These are phyloP conservation scores for Platycnemis pennipes DNA, from an alignment of 2,888 invertebrate genomes.

Conservation along the genomic window DNA sequence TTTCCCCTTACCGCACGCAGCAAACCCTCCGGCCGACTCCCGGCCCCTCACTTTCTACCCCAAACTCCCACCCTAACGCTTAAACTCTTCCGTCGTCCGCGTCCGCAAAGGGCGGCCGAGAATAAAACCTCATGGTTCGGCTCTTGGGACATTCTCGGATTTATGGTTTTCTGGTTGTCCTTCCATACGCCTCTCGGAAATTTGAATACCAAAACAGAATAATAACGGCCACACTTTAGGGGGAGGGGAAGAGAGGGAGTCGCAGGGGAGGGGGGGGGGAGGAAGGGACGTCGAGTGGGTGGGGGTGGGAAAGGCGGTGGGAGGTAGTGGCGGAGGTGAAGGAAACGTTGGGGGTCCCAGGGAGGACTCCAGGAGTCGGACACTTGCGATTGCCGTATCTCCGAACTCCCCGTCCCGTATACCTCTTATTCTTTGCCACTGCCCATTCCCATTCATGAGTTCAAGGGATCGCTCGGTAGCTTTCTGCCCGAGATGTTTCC, in stretches of 20 bases:
- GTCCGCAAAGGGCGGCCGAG: slow-evolving; percentile 35
- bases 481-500: background rate
- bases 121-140: slow-evolving; percentile 66
- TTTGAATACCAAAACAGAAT: slow-evolving; percentile 67
- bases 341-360: no score
- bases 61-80: background rate
- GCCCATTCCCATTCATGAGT: slow-evolving; percentile 22
- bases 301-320: background rate
- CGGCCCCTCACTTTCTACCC: no score
- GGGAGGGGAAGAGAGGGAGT: background rate
- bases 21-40: no score
- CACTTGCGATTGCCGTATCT: background rate
- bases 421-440: slow-evolving; percentile 8
- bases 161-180: slow-evolving; percentile 68
- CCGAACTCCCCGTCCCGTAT: slow-evolving; percentile 26
- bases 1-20: no score
- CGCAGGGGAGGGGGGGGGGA: background rate
- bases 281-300: no score
- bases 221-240: slow-evolving; percentile 19
- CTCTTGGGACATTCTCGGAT: slow-evolving; percentile 61
- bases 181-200: slow-evolving; percentile 56
- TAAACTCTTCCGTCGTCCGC: slow-evolving; percentile 6
- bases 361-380: background rate
- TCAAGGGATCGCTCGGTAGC: background rate
- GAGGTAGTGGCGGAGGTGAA: background rate